Conservation (phyloP, 2,797 vertebrate genomes). For the Coreius guichenoti region DNA sequence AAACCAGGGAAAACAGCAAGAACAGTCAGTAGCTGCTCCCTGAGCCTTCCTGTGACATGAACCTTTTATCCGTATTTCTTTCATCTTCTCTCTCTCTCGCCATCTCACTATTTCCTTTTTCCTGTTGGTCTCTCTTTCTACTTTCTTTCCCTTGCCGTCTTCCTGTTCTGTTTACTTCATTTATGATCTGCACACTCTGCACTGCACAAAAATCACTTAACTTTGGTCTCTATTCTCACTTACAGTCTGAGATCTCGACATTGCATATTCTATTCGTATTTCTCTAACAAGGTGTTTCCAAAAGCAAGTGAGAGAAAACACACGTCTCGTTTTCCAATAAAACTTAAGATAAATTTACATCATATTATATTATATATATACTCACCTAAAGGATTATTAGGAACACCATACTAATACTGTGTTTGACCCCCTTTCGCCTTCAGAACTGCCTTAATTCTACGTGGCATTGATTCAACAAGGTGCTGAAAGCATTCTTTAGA, state of each 20-base stretch:
- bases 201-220: background rate
- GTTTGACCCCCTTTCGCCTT: no score
- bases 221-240: slow-evolving; percentile 8
- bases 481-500: no score
- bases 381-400: no score
- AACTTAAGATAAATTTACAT: no score
- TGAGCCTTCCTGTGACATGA: slow-evolving; percentile 16
- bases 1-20: slow-evolving; percentile 7
- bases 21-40: slow-evolving; percentile 40
- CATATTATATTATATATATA: background rate
- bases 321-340: background rate
- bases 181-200: slow-evolving; percentile 5
- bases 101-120: slow-evolving; percentile 10
- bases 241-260: background rate
- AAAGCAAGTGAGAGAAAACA: background rate
- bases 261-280: background rate
- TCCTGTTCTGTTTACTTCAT: slow-evolving; percentile 14
- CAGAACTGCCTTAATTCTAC: no score
- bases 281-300: background rate
- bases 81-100: slow-evolving; percentile 15
- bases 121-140: background rate
- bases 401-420: no score
- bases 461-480: no score
- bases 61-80: slow-evolving; percentile 28
- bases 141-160: background rate